Evolutionary conservation across 2,113 vertebrate species (phyloP).

Genomic region (Gambusia affinis): DNA sequence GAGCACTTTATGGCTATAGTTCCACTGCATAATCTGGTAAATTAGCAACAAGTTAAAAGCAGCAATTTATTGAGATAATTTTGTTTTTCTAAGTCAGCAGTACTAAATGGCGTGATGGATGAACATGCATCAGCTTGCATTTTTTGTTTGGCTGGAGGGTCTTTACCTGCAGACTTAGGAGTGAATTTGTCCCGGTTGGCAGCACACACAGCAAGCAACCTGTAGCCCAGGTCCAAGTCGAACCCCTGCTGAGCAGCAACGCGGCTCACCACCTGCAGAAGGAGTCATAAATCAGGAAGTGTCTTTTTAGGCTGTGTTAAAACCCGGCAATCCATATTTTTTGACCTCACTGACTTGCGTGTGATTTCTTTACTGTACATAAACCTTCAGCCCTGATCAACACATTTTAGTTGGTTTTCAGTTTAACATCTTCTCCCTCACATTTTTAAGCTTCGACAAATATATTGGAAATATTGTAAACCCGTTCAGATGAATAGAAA

Average conservation of each 20-base stretch:
- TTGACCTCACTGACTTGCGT: background rate
- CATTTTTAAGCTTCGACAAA: background rate
- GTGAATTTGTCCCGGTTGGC: constrained; percentile 99
- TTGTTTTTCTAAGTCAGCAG: constrained; percentile 14
- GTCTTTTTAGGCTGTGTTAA: background rate
- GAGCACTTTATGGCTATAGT: constrained; percentile 1
- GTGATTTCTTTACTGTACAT: background rate
- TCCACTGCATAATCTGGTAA: constrained; percentile 5
- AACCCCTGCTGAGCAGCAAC: constrained; percentile 98
- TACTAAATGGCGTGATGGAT: constrained; percentile 39
- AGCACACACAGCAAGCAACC: constrained; percentile 96
- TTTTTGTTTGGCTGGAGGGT: constrained; percentile 16
- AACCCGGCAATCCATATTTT: background rate
- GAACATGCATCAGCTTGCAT: constrained; percentile 40
- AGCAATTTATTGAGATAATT: background rate
- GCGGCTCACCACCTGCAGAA: constrained; percentile 92
- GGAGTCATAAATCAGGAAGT: background rate
- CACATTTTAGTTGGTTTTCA: background rate
- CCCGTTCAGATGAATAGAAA: background rate
- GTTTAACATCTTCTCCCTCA: background rate
- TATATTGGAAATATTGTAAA: background rate
- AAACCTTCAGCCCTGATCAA: background rate
- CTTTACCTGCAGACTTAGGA: constrained; percentile 97
- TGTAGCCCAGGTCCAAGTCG: constrained; percentile 98
- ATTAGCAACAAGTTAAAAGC: background rate